Evolutionary conservation across 2,113 vertebrate genomes (phyloP).

Genomic region (Mustela nigripes): DNA sequence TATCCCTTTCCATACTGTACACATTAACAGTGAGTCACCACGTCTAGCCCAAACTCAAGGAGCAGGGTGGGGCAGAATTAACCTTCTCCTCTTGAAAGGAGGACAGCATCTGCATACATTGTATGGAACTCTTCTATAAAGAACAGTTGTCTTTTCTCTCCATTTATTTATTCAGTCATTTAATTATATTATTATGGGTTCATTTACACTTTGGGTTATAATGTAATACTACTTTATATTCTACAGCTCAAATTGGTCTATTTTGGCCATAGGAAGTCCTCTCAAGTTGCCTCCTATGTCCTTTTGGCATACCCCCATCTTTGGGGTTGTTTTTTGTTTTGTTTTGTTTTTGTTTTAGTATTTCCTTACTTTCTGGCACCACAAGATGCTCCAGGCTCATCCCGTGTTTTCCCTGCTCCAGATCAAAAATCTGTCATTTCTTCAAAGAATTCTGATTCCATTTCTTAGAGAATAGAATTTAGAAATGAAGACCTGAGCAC

Average conservation of each 20-base stretch:
- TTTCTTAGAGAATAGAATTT: background rate
- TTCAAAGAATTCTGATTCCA: background rate
- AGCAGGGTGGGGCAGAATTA: background rate
- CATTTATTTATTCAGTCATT: background rate
- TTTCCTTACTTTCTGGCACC: background rate
- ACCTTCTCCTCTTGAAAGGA: background rate
- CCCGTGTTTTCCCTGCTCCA: background rate
- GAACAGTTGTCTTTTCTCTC: background rate
- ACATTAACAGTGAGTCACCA: background rate
- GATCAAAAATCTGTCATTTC: background rate
- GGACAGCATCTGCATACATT: background rate
- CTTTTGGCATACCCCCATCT: background rate
- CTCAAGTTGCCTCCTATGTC: background rate
- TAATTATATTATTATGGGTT: background rate
- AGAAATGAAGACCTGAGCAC: background rate
- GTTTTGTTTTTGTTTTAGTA: background rate
- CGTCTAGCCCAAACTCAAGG: too few species aligned
- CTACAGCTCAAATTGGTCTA: background rate
- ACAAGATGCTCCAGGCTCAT: background rate
- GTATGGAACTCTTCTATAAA: background rate
- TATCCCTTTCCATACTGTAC: background rate
- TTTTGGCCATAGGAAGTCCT: background rate
- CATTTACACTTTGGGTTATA: background rate
- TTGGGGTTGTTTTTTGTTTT: background rate
- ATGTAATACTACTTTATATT: background rate